A percentile compares a stretch with the other conserved stretches of the same genome.
Evolutionary conservation across 2,797 vertebrate species (phyloP).

Genomic region (Astyanax mexicanus): DNA sequence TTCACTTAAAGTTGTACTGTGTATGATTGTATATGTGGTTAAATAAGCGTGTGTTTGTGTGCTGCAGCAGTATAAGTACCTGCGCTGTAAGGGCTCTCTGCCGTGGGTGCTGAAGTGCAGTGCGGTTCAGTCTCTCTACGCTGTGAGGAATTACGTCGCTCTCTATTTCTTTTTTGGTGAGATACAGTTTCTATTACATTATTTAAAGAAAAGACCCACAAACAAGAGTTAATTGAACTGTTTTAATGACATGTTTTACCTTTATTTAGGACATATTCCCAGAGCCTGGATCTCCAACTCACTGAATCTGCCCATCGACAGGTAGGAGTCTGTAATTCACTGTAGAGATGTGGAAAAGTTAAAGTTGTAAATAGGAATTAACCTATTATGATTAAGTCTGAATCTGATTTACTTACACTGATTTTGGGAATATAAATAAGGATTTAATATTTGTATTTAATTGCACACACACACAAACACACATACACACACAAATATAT

Average conservation of each 20-base stretch:
- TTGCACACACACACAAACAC: no score
- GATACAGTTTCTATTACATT: conserved; percentile 36
- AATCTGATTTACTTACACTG: no score
- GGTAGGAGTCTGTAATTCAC: conserved; percentile 67
- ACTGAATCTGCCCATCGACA: conserved; percentile 84
- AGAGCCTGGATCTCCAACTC: conserved; percentile 89
- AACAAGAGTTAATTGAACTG: neutral
- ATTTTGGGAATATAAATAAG: no score
- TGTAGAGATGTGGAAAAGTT: neutral
- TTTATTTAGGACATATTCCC: conserved; percentile 85
- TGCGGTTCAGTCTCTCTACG: conserved; percentile 87
- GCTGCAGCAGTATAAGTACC: conserved; percentile 94
- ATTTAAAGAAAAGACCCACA: neutral
- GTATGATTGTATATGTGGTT: neutral
- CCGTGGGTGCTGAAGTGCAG: conserved; percentile 87
- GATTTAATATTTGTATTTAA: no score
- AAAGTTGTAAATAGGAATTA: no score
- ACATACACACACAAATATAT: no score
- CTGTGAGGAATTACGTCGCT: conserved; percentile 86
- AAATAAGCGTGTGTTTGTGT: conserved; percentile 13
- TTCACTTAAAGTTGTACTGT: no score
- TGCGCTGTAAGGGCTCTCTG: conserved; percentile 88
- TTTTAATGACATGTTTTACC: neutral
- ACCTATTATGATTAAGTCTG: no score
- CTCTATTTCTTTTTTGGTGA: conserved; percentile 94